These are phyloP conservation scores for Alexandromys fortis DNA, from an alignment of 2,113 vertebrate species.

Conservation along the genomic window DNA sequence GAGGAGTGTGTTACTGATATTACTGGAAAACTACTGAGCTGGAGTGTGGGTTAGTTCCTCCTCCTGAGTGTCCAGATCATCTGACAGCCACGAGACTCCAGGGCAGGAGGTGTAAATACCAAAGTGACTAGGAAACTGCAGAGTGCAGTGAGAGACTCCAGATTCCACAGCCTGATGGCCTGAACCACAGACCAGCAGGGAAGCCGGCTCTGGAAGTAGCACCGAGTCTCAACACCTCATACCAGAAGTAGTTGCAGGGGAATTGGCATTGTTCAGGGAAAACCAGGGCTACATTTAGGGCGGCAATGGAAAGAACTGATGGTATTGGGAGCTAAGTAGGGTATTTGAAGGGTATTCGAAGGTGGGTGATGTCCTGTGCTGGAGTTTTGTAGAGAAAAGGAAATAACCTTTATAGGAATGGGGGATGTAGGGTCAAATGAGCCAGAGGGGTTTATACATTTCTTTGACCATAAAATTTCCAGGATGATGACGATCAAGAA, in stretches of 20 bases:
- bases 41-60: background rate
- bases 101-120: background rate
- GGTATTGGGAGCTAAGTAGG: background rate
- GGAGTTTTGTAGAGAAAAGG: background rate
- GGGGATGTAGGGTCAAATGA: background rate
- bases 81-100: background rate
- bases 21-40: background rate
- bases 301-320: background rate
- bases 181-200: background rate
- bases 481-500: background rate
- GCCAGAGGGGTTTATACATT: background rate
- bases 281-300: background rate
- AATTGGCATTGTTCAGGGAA: background rate
- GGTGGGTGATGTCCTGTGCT: background rate
- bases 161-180: background rate
- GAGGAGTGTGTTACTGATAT: background rate
- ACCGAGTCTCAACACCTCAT: background rate
- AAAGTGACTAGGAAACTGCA: background rate
- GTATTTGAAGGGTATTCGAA: background rate
- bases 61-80: background rate
- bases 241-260: background rate
- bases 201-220: background rate
- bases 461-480: background rate
- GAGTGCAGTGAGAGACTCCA: background rate
- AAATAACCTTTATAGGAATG: background rate